Evolutionary conservation across 2,797 vertebrate species (phyloP).

Genomic region (Darevskia nairensis): DNA sequence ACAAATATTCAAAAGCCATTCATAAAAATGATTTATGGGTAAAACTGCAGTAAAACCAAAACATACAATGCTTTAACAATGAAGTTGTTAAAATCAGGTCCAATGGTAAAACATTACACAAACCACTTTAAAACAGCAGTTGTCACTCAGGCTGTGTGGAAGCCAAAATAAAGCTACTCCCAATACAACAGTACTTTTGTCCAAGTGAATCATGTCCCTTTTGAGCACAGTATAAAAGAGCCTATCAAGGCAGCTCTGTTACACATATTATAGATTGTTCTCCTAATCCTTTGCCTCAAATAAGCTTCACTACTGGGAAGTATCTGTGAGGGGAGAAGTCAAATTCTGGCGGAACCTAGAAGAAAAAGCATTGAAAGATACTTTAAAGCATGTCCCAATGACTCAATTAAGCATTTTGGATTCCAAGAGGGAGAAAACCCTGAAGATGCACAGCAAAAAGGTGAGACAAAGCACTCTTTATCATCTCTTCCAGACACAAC

Average conservation of each 20-base stretch:
- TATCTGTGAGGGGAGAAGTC: constrained; percentile 99
- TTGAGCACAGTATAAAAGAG: background rate
- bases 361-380: constrained; percentile 21
- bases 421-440: background rate
- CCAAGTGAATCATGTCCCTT: constrained; percentile 41
- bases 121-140: constrained; percentile 78
- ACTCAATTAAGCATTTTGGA: background rate
- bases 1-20: constrained; percentile 52
- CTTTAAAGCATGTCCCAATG: background rate
- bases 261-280: constrained; percentile 14
- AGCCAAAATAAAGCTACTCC: constrained; percentile 61
- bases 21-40: constrained; percentile 64
- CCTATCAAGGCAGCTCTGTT: background rate
- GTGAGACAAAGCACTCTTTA: background rate
- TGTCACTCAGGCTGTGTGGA: constrained; percentile 60
- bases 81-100: constrained; percentile 62
- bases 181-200: constrained; percentile 52
- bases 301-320: constrained; percentile 97
- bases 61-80: constrained; percentile 51
- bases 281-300: constrained; percentile 68
- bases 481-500: background rate
- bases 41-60: constrained; percentile 69
- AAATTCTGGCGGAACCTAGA: constrained; percentile 94
- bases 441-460: background rate
- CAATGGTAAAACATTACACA: constrained; percentile 62